These are phyloP conservation scores for Parambassis ranga DNA, from an alignment of 2,797 vertebrate species.

Conservation along the genomic window DNA sequence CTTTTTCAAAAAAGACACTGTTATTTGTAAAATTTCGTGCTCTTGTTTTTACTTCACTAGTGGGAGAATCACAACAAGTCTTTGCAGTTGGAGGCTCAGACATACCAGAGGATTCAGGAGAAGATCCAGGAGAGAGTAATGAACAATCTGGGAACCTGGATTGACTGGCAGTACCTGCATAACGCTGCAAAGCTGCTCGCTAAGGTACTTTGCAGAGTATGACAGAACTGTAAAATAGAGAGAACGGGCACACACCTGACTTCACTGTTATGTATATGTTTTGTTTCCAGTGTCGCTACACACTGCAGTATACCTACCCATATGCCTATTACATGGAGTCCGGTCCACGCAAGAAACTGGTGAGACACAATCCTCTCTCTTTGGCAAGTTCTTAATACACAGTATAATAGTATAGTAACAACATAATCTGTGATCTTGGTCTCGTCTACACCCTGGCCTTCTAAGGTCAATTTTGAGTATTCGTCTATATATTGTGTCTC, in stretches of 20 bases:
- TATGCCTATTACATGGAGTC: conserved; percentile 99
- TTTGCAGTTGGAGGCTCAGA: conserved; percentile 97
- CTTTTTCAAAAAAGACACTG: background rate
- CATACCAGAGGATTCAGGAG: conserved; percentile 98
- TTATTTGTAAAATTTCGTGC: background rate
- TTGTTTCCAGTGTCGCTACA: conserved; percentile 91
- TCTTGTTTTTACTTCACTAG: conserved; percentile 62
- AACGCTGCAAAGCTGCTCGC: conserved; percentile 98
- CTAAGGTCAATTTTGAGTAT: too few species aligned
- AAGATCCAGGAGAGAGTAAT: conserved; percentile 99
- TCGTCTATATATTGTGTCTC: too few species aligned
- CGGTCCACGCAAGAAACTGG: conserved; percentile 96
- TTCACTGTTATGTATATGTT: too few species aligned
- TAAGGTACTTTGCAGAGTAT: conserved; percentile 86
- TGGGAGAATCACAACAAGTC: conserved; percentile 99
- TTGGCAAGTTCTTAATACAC: background rate
- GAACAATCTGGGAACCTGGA: conserved; percentile 99
- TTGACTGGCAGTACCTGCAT: conserved; percentile 99
- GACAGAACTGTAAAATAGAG: too few species aligned
- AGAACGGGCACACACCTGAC: too few species aligned
- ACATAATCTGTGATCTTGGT: background rate
- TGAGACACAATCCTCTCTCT: conserved; percentile 69
- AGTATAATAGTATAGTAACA: background rate
- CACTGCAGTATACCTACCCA: conserved; percentile 98
- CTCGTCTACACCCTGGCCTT: background rate